A percentile compares a stretch with the other conserved stretches of the same genome.
phyloP scores from a whole-genome alignment of 2,113 vertebrate genomes.

The Pithys albifrons region DNA sequence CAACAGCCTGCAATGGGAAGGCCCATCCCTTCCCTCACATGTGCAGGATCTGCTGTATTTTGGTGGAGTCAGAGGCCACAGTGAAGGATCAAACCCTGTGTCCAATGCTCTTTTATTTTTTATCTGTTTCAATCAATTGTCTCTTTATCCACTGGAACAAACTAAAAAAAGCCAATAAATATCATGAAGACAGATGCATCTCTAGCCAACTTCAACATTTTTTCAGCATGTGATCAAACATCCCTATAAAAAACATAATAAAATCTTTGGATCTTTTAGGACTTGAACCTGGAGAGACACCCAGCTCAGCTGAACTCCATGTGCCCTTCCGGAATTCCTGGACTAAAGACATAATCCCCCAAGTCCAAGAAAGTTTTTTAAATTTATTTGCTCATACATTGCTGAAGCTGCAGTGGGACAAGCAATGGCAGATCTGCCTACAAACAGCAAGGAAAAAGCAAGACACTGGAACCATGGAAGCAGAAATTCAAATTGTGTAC shows the following conservation, averaged over 20 bases:
- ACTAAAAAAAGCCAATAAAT: background rate
- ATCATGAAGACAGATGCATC: background rate
- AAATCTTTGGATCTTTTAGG: conserved; percentile 12
- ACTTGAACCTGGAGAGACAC: background rate
- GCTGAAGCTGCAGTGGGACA: background rate
- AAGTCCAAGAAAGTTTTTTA: background rate
- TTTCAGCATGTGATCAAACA: conserved; percentile 30
- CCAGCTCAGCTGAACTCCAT: conserved; percentile 4
- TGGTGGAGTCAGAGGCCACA: background rate
- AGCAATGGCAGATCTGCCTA: background rate
- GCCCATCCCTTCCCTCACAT: background rate
- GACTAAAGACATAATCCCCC: conserved; percentile 7
- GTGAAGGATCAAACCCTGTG: background rate
- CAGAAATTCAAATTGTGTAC: background rate
- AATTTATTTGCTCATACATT: conserved; percentile 14
- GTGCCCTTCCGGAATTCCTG: conserved; percentile 23
- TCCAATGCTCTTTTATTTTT: accelerated
- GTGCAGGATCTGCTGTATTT: background rate
- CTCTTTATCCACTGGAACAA: background rate
- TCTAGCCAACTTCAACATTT: conserved; percentile 28
- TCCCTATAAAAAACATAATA: conserved; percentile 2
- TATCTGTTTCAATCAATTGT: background rate
- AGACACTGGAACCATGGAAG: background rate
- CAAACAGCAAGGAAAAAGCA: background rate
- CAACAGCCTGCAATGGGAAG: background rate